Conservation (phyloP, 1,140 invertebrate genomes). For the Aphidius ervi region DNA sequence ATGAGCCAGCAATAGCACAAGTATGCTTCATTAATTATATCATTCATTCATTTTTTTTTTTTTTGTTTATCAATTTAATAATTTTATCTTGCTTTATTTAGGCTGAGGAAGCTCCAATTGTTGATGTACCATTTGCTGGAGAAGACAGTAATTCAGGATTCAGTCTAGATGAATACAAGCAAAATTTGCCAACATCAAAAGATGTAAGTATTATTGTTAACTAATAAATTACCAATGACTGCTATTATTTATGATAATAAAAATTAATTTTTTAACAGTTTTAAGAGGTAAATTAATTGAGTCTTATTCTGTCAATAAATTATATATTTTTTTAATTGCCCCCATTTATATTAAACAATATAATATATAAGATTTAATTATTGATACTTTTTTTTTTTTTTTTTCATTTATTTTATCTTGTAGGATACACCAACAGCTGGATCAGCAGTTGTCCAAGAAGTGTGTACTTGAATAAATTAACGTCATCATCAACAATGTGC, state of each 20-base stretch:
- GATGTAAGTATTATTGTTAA: slow-evolving; percentile 40
- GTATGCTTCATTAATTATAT: slow-evolving; percentile 17
- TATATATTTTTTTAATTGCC: no score
- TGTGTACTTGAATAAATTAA: slow-evolving; percentile 44
- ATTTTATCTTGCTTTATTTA: slow-evolving; percentile 24
- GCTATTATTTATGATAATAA: not conserved
- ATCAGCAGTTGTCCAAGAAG: slow-evolving; percentile 42
- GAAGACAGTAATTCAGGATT: slow-evolving; percentile 48
- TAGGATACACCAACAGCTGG: slow-evolving; percentile 33
- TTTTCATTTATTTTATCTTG: slow-evolving; percentile 15
- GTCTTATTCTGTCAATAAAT: no score
- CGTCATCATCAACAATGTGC: slow-evolving; percentile 10
- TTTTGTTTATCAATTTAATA: not conserved
- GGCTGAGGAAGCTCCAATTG: slow-evolving; percentile 38
- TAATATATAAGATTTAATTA: no score
- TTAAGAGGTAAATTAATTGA: no score
- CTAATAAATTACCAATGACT: no score
- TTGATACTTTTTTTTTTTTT: no score
- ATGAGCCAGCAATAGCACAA: slow-evolving; percentile 35
- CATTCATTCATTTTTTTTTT: not conserved
- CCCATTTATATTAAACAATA: no score
- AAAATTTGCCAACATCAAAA: slow-evolving; percentile 37
- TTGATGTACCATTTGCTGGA: slow-evolving; percentile 36
- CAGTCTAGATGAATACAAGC: slow-evolving; percentile 46
- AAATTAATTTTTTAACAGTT: no score